Percentiles rank a stretch among this genome's conserved stretches.
These are phyloP conservation scores for Pyrgilauda ruficollis DNA, from an alignment of 2,113 vertebrate genomes.

Conservation along the genomic window DNA sequence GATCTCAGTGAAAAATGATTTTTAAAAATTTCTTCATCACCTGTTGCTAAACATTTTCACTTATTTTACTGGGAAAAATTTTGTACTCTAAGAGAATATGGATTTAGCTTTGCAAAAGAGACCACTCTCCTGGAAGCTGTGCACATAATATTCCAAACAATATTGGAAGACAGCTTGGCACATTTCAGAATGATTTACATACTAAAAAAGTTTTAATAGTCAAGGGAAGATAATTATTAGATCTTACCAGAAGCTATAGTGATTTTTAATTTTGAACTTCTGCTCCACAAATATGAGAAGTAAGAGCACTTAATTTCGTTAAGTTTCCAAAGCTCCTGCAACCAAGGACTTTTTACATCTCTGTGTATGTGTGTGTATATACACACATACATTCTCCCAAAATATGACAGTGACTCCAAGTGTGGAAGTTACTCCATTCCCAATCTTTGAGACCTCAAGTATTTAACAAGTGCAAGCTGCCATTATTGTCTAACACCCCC, in stretches of 20 bases:
- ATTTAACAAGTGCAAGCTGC: not conserved
- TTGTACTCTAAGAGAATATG: not conserved
- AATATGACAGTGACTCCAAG: not conserved
- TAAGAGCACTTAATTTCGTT: not conserved
- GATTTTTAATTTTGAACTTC: not conserved
- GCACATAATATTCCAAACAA: not conserved
- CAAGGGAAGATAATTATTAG: not conserved
- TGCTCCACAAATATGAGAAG: not conserved
- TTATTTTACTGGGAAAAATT: not conserved
- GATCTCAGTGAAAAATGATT: not conserved
- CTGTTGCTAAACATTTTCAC: not conserved
- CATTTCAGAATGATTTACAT: not conserved
- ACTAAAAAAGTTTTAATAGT: not conserved
- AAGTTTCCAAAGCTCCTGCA: not conserved
- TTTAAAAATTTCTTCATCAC: not conserved
- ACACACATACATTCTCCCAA: not conserved
- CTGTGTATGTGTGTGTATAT: rapidly evolving
- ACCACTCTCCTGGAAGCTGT: not conserved
- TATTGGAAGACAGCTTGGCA: not conserved
- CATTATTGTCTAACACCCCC: not conserved
- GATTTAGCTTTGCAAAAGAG: not conserved
- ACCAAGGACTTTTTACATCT: not conserved
- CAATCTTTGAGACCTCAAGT: not conserved
- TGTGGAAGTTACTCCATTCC: not conserved
- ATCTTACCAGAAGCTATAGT: not conserved